These are phyloP conservation scores for Philereme vetulata DNA, from an alignment of 2,888 invertebrate genomes.

Conservation along the genomic window DNA sequence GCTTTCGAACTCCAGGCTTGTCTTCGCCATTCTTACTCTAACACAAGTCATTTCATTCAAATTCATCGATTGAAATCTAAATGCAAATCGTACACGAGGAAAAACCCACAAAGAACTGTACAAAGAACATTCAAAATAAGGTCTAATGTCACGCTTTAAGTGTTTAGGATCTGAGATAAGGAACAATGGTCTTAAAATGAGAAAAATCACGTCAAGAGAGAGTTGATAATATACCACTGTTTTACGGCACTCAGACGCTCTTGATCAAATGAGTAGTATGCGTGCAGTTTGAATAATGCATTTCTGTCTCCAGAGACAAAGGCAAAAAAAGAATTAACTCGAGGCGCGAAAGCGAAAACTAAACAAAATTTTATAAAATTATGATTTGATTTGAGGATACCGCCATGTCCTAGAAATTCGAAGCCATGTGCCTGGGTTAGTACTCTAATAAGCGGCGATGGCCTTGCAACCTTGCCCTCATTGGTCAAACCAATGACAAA, in stretches of 20 bases:
- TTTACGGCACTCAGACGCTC: neutral
- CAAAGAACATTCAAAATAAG: constrained; percentile 26
- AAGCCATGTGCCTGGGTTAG: too few relatives aligned
- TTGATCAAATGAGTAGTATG: too few relatives aligned
- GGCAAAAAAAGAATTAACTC: too few relatives aligned
- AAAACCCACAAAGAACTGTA: constrained; percentile 15
- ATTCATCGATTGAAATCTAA: constrained; percentile 18
- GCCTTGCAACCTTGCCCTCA: too few relatives aligned
- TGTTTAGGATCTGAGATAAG: constrained; percentile 32
- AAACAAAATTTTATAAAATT: too few relatives aligned
- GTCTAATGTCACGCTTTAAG: constrained; percentile 25
- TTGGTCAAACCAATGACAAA: too few relatives aligned
- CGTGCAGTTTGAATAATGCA: too few relatives aligned
- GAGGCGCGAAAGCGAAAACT: too few relatives aligned
- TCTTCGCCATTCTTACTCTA: neutral
- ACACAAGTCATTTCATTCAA: constrained; percentile 3
- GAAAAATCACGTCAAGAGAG: constrained; percentile 12
- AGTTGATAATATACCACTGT: constrained; percentile 5
- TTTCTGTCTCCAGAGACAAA: too few relatives aligned
- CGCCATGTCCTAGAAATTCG: too few relatives aligned
- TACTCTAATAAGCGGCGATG: too few relatives aligned
- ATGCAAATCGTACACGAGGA: constrained; percentile 19
- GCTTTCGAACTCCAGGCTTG: neutral
- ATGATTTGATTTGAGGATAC: too few relatives aligned
- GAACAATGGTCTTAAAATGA: constrained; percentile 21